These are phyloP conservation scores for Vulpes lagopus DNA, from an alignment of 2,113 vertebrate genomes.

Conservation along the genomic window DNA sequence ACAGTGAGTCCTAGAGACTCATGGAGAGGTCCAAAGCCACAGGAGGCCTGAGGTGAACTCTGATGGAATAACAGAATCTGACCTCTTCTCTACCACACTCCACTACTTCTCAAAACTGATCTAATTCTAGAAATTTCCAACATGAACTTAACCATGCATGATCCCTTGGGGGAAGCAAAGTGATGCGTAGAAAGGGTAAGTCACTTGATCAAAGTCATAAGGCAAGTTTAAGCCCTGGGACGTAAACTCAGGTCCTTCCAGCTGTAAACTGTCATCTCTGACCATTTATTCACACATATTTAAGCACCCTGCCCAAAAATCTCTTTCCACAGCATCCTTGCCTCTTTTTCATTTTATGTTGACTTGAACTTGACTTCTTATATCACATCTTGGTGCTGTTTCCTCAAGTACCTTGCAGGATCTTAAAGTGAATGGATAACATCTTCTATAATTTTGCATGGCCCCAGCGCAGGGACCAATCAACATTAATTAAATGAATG, in stretches of 20 bases:
- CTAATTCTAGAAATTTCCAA: not conserved
- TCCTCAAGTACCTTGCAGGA: not conserved
- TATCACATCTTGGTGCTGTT: not conserved
- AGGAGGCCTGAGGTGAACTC: not conserved
- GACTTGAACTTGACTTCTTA: not conserved
- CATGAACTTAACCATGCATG: not conserved
- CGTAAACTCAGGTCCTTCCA: not conserved
- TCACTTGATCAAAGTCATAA: not conserved
- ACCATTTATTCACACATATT: not conserved
- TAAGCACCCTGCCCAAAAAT: not conserved
- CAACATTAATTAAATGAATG: not conserved
- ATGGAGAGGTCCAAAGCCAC: not conserved
- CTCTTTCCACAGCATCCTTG: not conserved
- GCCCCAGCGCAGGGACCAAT: not conserved
- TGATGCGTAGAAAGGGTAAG: not conserved
- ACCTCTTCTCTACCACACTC: not conserved
- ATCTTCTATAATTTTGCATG: not conserved
- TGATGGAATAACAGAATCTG: not conserved
- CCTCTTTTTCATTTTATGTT: not conserved
- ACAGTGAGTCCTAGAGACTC: not conserved
- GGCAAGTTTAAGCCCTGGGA: not conserved
- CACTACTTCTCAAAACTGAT: not conserved
- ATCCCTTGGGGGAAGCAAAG: not conserved
- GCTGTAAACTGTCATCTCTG: not conserved
- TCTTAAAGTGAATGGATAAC: not conserved